A percentile compares a stretch with the other conserved stretches of the same genome.
These are phyloP conservation scores for Mastomys coucha DNA, from an alignment of 2,113 vertebrate species.

Conservation along the genomic window DNA sequence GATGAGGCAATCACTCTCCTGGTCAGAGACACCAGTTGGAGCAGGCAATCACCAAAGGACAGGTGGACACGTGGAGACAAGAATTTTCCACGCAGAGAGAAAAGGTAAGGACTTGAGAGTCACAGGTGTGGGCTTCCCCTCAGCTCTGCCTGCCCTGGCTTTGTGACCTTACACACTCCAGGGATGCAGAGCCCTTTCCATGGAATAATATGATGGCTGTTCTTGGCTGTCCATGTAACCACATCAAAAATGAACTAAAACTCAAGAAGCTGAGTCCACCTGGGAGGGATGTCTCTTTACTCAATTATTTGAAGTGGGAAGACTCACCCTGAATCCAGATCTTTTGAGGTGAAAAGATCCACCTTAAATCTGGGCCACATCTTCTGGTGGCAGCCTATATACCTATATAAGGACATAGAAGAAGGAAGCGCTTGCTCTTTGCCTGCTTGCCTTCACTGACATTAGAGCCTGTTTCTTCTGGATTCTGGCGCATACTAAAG, in stretches of 20 bases:
- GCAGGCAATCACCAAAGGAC: neutral
- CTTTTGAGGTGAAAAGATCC: neutral
- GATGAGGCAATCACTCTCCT: neutral
- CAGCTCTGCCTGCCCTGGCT: neutral
- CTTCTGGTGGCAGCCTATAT: neutral
- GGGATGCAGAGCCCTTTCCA: no score
- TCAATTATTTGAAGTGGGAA: neutral
- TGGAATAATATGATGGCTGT: neutral
- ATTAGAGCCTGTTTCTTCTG: neutral
- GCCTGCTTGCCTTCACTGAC: neutral
- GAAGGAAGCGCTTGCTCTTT: neutral
- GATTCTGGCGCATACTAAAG: neutral
- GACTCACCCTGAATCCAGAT: neutral
- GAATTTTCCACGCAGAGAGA: accelerated
- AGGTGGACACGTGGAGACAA: neutral
- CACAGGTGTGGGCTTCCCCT: neutral
- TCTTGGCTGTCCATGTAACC: neutral
- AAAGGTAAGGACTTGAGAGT: neutral
- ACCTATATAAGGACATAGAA: neutral
- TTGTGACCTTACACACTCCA: neutral
- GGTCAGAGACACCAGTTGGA: neutral
- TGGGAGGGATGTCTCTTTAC: neutral
- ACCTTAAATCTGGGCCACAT: neutral
- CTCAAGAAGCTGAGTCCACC: neutral
- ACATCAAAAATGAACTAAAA: neutral